Evolutionary conservation across 2,113 vertebrate species (phyloP).

Genomic region (Nansenia antarctica): DNA sequence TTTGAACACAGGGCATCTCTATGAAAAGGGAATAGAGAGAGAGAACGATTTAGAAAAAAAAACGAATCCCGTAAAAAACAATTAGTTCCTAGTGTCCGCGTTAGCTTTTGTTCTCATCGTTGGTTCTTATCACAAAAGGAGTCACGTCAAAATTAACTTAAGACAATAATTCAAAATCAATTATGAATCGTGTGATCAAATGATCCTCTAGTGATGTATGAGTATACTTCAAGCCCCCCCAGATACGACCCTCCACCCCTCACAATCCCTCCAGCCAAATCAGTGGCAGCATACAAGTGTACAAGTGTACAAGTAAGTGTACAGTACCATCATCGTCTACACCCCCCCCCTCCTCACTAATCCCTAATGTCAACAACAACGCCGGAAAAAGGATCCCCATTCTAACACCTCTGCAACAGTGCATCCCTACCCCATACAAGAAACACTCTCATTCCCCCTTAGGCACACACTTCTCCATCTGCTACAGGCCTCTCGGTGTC

Average conservation of each 20-base stretch:
- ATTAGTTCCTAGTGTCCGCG: neutral
- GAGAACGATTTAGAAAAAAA: slow-evolving; percentile 1
- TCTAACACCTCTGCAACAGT: neutral
- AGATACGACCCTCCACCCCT: neutral
- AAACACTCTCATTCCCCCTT: neutral
- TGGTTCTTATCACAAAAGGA: neutral
- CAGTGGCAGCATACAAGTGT: neutral
- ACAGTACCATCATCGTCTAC: neutral
- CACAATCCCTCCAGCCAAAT: neutral
- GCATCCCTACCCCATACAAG: neutral
- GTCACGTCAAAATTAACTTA: neutral
- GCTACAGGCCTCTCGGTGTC: neutral
- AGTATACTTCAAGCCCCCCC: neutral
- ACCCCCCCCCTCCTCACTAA: neutral
- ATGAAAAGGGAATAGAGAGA: slow-evolving; percentile 34
- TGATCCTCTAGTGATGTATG: neutral
- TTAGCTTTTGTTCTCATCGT: no score
- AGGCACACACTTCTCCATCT: neutral
- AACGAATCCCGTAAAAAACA: neutral
- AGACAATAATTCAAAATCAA: no score
- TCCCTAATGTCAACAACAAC: neutral
- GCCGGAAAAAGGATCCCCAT: neutral
- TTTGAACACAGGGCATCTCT: slow-evolving; percentile 97
- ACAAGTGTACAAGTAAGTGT: neutral
- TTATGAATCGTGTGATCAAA: neutral